Conservation (phyloP, 2,888 invertebrate genomes). For the Galerucella calmariensis region DNA sequence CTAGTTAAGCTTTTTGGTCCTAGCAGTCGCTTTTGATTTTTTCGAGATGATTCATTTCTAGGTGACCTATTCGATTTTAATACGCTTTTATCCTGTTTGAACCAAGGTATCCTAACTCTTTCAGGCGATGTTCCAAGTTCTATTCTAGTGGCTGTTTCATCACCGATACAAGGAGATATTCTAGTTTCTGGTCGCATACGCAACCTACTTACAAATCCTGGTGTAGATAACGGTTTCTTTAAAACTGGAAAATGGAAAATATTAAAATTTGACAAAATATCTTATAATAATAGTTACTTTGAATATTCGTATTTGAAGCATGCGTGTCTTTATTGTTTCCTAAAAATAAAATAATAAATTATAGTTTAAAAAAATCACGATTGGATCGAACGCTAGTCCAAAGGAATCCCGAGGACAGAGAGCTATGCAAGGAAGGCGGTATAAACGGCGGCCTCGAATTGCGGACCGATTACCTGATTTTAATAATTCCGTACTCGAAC, state of each 20-base stretch:
- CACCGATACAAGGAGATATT: neutral
- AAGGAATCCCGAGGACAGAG: no score
- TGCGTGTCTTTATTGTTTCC: neutral
- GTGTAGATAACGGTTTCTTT: neutral
- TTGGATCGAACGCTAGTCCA: no score
- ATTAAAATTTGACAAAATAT: neutral
- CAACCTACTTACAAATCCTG: neutral
- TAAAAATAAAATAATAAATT: neutral
- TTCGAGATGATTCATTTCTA: neutral
- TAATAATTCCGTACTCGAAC: no score
- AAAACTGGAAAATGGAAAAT: slow-evolving; percentile 3
- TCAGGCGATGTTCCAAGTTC: neutral
- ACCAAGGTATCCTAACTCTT: slow-evolving; percentile 3
- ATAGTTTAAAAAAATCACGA: no score
- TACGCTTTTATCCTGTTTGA: neutral
- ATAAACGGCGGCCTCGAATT: no score
- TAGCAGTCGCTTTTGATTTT: slow-evolving; percentile 1
- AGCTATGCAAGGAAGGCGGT: no score
- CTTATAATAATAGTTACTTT: neutral
- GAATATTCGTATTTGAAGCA: neutral
- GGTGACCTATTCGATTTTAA: slow-evolving; percentile 5
- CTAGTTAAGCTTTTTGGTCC: neutral
- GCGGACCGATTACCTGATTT: no score
- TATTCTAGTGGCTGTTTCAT: neutral
- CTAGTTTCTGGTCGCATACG: slow-evolving; percentile 4